phyloP scores from a whole-genome alignment of 2,888 invertebrate species.

The Drosophila barbarae region DNA sequence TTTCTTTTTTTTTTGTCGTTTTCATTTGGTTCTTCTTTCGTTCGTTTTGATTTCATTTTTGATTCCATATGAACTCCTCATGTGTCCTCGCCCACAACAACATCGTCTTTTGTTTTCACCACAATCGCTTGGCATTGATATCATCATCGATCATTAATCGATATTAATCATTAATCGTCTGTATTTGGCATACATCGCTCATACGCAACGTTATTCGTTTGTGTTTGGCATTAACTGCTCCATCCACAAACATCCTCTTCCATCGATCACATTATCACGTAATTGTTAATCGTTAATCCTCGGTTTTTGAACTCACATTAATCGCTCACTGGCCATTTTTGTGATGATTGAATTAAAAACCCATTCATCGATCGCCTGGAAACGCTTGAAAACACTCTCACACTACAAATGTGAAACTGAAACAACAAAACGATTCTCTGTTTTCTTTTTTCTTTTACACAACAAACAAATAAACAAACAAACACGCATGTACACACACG shows the following conservation, averaged over 20 bases:
- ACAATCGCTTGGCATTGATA: constrained; percentile 1
- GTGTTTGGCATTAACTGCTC: constrained; percentile 8
- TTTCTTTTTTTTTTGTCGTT: constrained; percentile 34
- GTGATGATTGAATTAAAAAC: no score
- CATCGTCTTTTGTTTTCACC: constrained; percentile 8
- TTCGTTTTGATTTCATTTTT: constrained; percentile 42
- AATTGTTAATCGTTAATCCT: constrained; percentile 21
- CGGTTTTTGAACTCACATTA: constrained; percentile 9
- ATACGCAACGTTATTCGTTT: neutral
- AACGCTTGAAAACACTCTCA: constrained; percentile 14
- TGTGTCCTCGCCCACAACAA: constrained; percentile 24
- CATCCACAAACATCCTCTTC: neutral
- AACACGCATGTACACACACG: constrained; percentile 13
- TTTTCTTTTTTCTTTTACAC: constrained; percentile 42
- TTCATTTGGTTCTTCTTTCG: constrained; percentile 31
- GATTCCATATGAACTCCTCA: constrained; percentile 23
- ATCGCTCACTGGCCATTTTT: constrained; percentile 2
- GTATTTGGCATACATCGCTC: constrained; percentile 7
- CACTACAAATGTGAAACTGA: constrained; percentile 38
- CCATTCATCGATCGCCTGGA: constrained; percentile 16
- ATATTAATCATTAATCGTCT: constrained; percentile 18
- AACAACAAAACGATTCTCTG: constrained; percentile 42
- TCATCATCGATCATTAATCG: constrained; percentile 8
- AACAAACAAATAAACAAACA: constrained; percentile 32
- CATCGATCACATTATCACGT: constrained; percentile 1